Conservation (phyloP, 2,797 vertebrate species). For the Sebastes vulpes region DNA sequence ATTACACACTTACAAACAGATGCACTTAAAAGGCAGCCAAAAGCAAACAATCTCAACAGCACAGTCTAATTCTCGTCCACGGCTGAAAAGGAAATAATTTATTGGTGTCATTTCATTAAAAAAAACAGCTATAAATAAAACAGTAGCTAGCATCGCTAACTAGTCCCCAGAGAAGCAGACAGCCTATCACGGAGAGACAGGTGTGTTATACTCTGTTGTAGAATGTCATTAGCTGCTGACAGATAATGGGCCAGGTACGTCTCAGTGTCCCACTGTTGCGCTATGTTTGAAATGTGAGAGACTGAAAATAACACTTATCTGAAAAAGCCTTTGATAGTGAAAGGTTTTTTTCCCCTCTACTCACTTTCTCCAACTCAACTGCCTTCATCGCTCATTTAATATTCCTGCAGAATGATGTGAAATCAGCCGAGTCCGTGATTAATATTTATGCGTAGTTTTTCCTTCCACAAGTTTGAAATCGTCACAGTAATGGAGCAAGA, state of each 20-base stretch:
- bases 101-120: conserved; percentile 74
- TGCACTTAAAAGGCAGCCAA: conserved; percentile 29
- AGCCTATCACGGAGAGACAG: conserved; percentile 69
- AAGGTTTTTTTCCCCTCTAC: not conserved
- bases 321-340: conserved; percentile 63
- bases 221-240: conserved; percentile 75
- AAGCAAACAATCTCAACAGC: conserved; percentile 23
- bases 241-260: conserved; percentile 66
- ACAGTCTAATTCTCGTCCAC: conserved; percentile 32
- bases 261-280: conserved; percentile 48
- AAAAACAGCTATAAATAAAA: conserved; percentile 80
- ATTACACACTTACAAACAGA: conserved; percentile 1
- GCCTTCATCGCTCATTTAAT: conserved; percentile 55
- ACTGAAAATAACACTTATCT: conserved; percentile 66
- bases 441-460: conserved; percentile 68
- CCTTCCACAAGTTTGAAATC: conserved; percentile 43
- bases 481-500: conserved; percentile 57
- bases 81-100: conserved; percentile 63
- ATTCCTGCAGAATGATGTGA: conserved; percentile 59
- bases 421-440: conserved; percentile 67
- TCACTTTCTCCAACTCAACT: conserved; percentile 13
- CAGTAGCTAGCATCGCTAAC: conserved; percentile 70
- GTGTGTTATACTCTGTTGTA: conserved; percentile 50
- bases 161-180: conserved; percentile 71
- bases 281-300: conserved; percentile 63